Evolutionary conservation across 2,888 invertebrate species (phyloP).

Genomic region (Drosophila borealis): DNA sequence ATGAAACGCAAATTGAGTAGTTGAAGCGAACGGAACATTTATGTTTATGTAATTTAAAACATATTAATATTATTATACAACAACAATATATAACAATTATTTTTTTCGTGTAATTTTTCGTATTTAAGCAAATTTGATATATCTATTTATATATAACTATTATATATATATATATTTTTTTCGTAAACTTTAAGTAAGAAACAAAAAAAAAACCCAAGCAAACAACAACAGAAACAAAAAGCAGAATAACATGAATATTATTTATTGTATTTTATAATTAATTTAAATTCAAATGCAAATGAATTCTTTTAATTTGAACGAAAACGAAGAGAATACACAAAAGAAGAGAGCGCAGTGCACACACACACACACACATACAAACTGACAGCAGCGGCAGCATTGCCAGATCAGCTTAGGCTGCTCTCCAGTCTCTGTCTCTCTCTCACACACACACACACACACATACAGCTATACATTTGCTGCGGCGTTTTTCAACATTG

Average conservation of each 20-base stretch:
- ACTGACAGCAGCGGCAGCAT: constrained; percentile 1
- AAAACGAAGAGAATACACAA: constrained; percentile 40
- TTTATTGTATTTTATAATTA: constrained; percentile 77
- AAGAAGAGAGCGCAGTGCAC: constrained; percentile 17
- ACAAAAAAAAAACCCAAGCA: constrained; percentile 40
- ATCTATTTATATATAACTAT: constrained; percentile 38
- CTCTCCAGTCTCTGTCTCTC: constrained; percentile 14
- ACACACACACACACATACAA: constrained; percentile 12
- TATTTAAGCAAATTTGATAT: constrained; percentile 60
- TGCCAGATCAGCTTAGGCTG: constrained; percentile 6
- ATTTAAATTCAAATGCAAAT: constrained; percentile 54
- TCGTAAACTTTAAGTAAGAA: constrained; percentile 51
- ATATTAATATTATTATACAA: constrained; percentile 49
- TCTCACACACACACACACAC: constrained; percentile 4
- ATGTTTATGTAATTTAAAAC: constrained; percentile 57
- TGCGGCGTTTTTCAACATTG: constrained; percentile 13
- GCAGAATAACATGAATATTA: constrained; percentile 53
- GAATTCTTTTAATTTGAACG: constrained; percentile 42
- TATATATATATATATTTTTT: constrained; percentile 44
- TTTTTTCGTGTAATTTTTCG: constrained; percentile 67
- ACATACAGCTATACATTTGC: constrained; percentile 10
- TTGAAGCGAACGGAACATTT: constrained; percentile 36
- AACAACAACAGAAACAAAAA: constrained; percentile 48
- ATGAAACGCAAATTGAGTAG: constrained; percentile 11
- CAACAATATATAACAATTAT: constrained; percentile 45